Evolutionary conservation across 2,797 vertebrate genomes (phyloP).

Genomic region (Xenops minutus): DNA sequence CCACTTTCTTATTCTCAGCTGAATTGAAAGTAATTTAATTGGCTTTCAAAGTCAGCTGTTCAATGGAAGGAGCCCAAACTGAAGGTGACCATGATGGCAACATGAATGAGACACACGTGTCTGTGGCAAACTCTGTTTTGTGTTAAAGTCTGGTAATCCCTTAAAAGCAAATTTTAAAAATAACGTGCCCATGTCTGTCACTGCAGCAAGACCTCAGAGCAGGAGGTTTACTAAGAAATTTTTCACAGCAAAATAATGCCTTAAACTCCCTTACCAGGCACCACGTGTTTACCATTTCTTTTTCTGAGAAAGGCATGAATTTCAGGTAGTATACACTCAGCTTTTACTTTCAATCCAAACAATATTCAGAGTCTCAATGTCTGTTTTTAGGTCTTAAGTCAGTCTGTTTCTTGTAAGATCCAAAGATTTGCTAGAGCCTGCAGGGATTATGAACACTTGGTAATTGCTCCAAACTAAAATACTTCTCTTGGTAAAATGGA

Average conservation of each 20-base stretch:
- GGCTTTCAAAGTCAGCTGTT: background rate
- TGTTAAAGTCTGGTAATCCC: background rate
- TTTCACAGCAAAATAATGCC: background rate
- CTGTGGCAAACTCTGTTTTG: background rate
- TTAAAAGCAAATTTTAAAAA: background rate
- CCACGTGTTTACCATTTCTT: rapidly evolving
- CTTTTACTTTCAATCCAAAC: background rate
- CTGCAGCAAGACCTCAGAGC: background rate
- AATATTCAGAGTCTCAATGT: background rate
- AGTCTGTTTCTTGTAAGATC: background rate
- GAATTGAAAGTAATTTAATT: conserved; percentile 42
- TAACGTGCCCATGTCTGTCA: background rate
- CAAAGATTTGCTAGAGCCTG: background rate
- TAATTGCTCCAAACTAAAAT: background rate
- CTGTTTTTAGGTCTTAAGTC: background rate
- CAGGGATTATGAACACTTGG: background rate
- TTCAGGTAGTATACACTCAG: background rate
- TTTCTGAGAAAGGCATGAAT: background rate
- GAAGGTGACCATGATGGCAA: background rate
- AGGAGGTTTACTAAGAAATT: background rate
- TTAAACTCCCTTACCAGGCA: background rate
- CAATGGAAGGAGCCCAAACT: background rate
- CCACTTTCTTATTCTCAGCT: conserved; percentile 13
- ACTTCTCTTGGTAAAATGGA: background rate
- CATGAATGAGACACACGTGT: rapidly evolving